A percentile compares a stretch with the other conserved stretches of the same genome.
These are phyloP conservation scores for Mechanitis messenoides DNA, from an alignment of 2,888 invertebrate genomes.

Conservation along the genomic window DNA sequence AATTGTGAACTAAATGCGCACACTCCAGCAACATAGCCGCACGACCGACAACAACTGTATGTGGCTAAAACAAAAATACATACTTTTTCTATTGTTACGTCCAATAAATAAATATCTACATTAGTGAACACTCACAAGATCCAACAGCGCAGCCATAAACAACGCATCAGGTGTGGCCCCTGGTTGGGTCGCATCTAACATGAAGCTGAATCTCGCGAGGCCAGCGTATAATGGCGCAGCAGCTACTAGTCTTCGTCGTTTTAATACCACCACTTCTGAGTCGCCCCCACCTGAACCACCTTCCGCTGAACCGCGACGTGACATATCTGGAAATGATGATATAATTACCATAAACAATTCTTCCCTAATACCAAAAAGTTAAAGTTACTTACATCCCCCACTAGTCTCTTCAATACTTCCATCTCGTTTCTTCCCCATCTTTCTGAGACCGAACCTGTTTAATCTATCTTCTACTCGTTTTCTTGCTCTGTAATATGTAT, in stretches of 20 bases:
- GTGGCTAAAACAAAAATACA: slow-evolving; percentile 78
- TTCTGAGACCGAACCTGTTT: slow-evolving; percentile 86
- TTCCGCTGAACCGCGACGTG: slow-evolving; percentile 89
- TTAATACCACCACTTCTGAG: slow-evolving; percentile 91
- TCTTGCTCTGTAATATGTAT: slow-evolving; percentile 79
- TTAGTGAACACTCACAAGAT: slow-evolving; percentile 82
- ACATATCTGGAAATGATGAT: slow-evolving; percentile 48
- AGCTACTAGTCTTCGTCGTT: slow-evolving; percentile 90
- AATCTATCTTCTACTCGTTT: slow-evolving; percentile 93
- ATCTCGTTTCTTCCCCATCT: slow-evolving; percentile 91
- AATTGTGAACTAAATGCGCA: slow-evolving; percentile 96
- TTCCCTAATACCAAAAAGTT: not conserved
- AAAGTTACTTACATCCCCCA: slow-evolving; percentile 79
- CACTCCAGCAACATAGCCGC: slow-evolving; percentile 96
- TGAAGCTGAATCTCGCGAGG: slow-evolving; percentile 91
- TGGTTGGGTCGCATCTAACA: slow-evolving; percentile 96
- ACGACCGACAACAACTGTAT: slow-evolving; percentile 94
- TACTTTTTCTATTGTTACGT: no score
- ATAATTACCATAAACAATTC: not conserved
- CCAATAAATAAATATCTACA: no score
- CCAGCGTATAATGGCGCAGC: slow-evolving; percentile 89
- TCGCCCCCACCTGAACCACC: slow-evolving; percentile 83
- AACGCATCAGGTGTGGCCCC: slow-evolving; percentile 98
- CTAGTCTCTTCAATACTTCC: slow-evolving; percentile 91
- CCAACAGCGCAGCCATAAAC: slow-evolving; percentile 93